Percentiles rank a stretch among this genome's conserved stretches.
phyloP scores from a whole-genome alignment of 2,113 vertebrate genomes.

The Neolamprologus kungweensis region DNA sequence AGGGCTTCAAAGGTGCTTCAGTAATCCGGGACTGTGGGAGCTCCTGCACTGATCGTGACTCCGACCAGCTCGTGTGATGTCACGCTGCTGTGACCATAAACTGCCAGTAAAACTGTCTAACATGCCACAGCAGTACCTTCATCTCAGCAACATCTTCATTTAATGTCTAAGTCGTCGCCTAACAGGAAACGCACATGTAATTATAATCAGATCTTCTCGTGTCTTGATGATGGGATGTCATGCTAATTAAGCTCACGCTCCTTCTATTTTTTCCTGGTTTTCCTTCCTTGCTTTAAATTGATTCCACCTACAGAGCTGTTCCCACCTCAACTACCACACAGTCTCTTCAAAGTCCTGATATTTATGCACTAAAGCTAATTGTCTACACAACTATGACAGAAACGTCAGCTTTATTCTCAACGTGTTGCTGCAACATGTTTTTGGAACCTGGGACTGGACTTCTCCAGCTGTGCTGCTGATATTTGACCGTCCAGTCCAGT shows the following conservation, averaged over 20 bases:
- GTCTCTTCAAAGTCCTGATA: not conserved
- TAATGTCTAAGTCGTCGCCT: not conserved
- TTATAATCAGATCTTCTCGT: not conserved
- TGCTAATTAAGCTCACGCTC: accelerated
- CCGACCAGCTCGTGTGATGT: not conserved
- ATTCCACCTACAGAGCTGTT: not conserved
- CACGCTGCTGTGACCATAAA: not conserved
- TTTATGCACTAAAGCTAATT: not conserved
- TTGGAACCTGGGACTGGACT: not conserved
- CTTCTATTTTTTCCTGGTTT: accelerated
- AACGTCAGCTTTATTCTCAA: not conserved
- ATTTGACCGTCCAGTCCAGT: not conserved
- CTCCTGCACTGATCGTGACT: not conserved
- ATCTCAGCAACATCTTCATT: not conserved
- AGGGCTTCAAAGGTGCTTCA: not conserved
- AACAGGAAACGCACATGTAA: not conserved
- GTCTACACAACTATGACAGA: accelerated
- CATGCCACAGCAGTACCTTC: accelerated
- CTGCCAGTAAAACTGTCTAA: not conserved
- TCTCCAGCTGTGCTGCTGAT: not conserved
- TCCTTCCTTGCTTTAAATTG: not conserved
- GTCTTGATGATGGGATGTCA: not conserved
- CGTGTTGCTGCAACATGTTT: not conserved
- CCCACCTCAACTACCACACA: not conserved
- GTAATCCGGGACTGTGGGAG: not conserved